These are phyloP conservation scores for Aethes cnicana DNA, from an alignment of 2,888 invertebrate species.

Conservation along the genomic window DNA sequence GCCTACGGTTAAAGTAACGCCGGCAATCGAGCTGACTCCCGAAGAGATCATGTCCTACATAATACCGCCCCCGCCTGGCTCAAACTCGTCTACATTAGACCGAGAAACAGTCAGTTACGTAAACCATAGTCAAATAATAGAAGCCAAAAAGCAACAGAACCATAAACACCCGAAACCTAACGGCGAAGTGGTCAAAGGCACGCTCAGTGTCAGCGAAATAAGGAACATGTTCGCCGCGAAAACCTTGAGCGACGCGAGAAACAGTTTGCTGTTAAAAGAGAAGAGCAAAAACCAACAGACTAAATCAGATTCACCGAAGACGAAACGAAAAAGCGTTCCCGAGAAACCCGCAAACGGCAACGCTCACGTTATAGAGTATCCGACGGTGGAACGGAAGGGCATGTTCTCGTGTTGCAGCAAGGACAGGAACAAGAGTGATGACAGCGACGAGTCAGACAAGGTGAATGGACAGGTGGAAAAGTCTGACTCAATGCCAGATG, in stretches of 20 bases:
- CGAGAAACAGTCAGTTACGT: slow-evolving; percentile 68
- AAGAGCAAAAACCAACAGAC: slow-evolving; percentile 62
- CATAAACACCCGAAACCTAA: slow-evolving; percentile 59
- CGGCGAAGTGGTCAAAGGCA: slow-evolving; percentile 81
- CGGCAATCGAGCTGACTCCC: slow-evolving; percentile 89
- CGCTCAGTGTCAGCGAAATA: slow-evolving; percentile 80
- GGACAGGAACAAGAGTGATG: slow-evolving; percentile 79
- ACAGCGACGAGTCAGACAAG: slow-evolving; percentile 69
- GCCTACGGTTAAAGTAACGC: slow-evolving; percentile 88
- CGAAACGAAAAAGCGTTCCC: slow-evolving; percentile 68
- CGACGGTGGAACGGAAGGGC: slow-evolving; percentile 87
- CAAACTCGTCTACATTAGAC: slow-evolving; percentile 76
- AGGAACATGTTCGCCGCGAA: slow-evolving; percentile 78
- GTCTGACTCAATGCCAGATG: slow-evolving; percentile 72
- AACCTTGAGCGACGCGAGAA: slow-evolving; percentile 76
- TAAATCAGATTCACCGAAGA: slow-evolving; percentile 72
- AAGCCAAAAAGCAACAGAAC: slow-evolving; percentile 51
- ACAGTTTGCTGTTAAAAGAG: slow-evolving; percentile 75
- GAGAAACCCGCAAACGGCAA: slow-evolving; percentile 72
- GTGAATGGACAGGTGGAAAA: slow-evolving; percentile 61
- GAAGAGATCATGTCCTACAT: slow-evolving; percentile 93
- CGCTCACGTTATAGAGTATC: slow-evolving; percentile 86
- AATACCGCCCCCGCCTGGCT: slow-evolving; percentile 88
- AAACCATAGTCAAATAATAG: slow-evolving; percentile 64
- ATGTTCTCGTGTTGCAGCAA: slow-evolving; percentile 88